Evolutionary conservation across 2,797 vertebrate genomes (phyloP).

Genomic region (Phalanger gymnotis): DNA sequence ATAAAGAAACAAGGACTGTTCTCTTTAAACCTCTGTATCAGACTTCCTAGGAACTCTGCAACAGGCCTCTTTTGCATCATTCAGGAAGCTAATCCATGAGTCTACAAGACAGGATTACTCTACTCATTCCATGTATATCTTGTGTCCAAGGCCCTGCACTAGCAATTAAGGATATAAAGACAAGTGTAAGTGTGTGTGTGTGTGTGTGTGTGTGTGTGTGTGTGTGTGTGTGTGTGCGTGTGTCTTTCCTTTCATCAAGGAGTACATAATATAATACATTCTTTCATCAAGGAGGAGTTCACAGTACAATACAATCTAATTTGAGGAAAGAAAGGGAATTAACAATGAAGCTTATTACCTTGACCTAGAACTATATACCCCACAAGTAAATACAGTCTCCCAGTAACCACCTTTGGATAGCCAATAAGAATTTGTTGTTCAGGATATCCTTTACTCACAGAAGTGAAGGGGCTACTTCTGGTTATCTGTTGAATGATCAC

Average conservation of each 20-base stretch:
- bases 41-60: background rate
- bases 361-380: background rate
- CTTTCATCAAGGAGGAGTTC: too few relatives aligned
- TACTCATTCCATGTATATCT: background rate
- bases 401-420: background rate
- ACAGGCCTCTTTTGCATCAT: background rate
- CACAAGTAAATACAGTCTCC: background rate
- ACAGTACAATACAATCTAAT: background rate
- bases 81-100: background rate
- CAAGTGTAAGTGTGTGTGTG: too few relatives aligned
- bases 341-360: background rate
- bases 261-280: background rate
- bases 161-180: too few relatives aligned
- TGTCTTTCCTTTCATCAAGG: accelerated
- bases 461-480: background rate
- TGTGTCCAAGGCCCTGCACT: background rate
- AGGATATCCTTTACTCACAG: background rate
- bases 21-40: background rate
- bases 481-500: background rate
- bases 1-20: background rate
- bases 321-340: background rate
- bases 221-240: too few relatives aligned
- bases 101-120: background rate
- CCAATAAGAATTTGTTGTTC: background rate
- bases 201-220: too few relatives aligned